Base-by-base conservation (phyloP, 1,140 invertebrate genomes). In the Ooceraea biroi region DNA sequence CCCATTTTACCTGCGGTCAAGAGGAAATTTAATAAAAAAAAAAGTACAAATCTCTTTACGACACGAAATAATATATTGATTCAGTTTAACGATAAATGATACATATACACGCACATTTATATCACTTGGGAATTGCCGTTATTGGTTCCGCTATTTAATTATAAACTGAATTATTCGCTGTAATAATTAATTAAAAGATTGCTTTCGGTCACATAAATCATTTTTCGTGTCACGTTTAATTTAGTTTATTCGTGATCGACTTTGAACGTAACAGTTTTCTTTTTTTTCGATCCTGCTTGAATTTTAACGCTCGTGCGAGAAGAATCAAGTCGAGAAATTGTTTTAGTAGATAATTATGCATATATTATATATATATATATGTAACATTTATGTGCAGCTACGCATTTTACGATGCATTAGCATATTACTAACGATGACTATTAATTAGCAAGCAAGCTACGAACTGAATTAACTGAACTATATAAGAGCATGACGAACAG, bases 1-100 rank as follows among this genome's bases (percentile, higher is more conserved):
- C 85, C 86, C 63, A 85, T 82, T 72, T 87, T 91, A 48, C 88
- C 90, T 92, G 78, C 8, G 48, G 44, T 10, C 4, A 50, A 66
- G 50, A 66, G 3, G 36, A 36, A 36, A 7, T n/a, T n/a, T n/a
- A n/a, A n/a, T n/a, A n/a, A 22, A 36, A 10, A 69, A 8, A 41
- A 14, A 41, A 19, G 2, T 55, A 8, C 25, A 69, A 44, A 25
- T n/a, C n/a, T n/a, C n/a, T n/a, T n/a, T n/a, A n/a, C n/a, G n/a
- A n/a, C n/a, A n/a, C n/a, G n/a, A n/a, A n/a, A n/a, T n/a, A n/a
- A n/a, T n/a, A n/a, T n/a, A n/a, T n/a, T n/a, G n/a, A n/a, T n/a
- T n/a, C n/a, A n/a, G n/a, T n/a, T n/a, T n/a, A n/a, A n/a, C 36
- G 7, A 36, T 7, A 36, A 36, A 36, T 36, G 36, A 36, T 7